Conservation (phyloP, 2,888 invertebrate genomes). For the Lysandra coridon region DNA sequence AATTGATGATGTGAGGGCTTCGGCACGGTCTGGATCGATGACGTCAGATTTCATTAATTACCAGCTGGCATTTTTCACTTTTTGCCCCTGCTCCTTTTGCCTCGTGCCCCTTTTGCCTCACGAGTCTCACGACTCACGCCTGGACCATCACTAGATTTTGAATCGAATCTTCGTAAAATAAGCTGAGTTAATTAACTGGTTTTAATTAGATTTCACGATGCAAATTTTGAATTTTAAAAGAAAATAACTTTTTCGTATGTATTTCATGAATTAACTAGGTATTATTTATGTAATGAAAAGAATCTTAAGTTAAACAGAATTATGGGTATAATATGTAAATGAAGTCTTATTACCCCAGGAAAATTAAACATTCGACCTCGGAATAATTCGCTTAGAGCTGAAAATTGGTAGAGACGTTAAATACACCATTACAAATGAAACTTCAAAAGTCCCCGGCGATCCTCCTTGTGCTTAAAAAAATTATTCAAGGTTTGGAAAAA, state of each 20-base stretch:
- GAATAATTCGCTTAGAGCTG: too few species aligned
- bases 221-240: background rate
- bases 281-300: background rate
- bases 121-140: background rate
- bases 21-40: background rate
- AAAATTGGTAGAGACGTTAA: too few species aligned
- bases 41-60: constrained; percentile 15
- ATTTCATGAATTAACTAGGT: background rate
- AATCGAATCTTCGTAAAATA: background rate
- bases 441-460: too few species aligned
- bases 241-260: background rate
- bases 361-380: too few species aligned
- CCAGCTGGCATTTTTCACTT: background rate
- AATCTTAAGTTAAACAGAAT: background rate
- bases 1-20: background rate
- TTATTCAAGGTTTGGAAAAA: too few species aligned
- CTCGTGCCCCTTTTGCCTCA: background rate
- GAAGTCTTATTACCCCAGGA: background rate
- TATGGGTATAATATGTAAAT: background rate
- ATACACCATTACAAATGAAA: too few species aligned
- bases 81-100: background rate
- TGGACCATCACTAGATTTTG: background rate
- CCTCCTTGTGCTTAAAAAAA: too few species aligned
- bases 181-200: background rate
- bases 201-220: background rate